Evolutionary conservation across 2,888 invertebrate genomes (phyloP).

Genomic region (Choristoneura rosaceana): DNA sequence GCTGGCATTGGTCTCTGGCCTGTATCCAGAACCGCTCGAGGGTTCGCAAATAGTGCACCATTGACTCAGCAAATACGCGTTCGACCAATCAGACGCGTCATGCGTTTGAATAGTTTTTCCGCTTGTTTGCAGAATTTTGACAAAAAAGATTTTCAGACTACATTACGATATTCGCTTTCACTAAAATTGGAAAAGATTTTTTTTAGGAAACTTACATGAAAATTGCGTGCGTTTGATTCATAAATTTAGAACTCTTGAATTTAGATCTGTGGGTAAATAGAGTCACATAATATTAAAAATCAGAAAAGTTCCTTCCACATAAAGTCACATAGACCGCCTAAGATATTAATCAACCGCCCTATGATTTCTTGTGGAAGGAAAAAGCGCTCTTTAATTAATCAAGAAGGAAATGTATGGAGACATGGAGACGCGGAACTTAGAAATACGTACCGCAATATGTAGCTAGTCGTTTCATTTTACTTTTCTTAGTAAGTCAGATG

Average conservation of each 20-base stretch:
- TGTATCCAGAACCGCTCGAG: slow-evolving; percentile 41
- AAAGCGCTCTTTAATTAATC: slow-evolving; percentile 48
- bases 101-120: slow-evolving; percentile 18
- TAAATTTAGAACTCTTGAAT: not conserved
- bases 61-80: slow-evolving; percentile 41
- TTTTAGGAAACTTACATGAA: not conserved
- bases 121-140: slow-evolving; percentile 25
- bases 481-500: not conserved
- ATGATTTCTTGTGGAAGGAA: slow-evolving; percentile 41
- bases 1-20: slow-evolving; percentile 46
- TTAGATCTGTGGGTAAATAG: not conserved
- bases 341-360: slow-evolving; percentile 40
- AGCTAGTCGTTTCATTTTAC: not conserved
- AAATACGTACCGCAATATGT: slow-evolving; percentile 1
- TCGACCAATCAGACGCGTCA: slow-evolving; percentile 33
- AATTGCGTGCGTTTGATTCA: too few relatives aligned
- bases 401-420: slow-evolving; percentile 42
- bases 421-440: slow-evolving; percentile 24
- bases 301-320: not conserved
- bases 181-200: not conserved
- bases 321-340: not conserved
- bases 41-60: slow-evolving; percentile 44
- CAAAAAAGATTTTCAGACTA: slow-evolving; percentile 25
- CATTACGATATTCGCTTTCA: not conserved
- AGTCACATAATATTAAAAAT: too few relatives aligned